Percentiles rank a stretch among this genome's conserved stretches.
Conservation (phyloP, 1,140 invertebrate genomes). For the Listronotus bonariensis region DNA sequence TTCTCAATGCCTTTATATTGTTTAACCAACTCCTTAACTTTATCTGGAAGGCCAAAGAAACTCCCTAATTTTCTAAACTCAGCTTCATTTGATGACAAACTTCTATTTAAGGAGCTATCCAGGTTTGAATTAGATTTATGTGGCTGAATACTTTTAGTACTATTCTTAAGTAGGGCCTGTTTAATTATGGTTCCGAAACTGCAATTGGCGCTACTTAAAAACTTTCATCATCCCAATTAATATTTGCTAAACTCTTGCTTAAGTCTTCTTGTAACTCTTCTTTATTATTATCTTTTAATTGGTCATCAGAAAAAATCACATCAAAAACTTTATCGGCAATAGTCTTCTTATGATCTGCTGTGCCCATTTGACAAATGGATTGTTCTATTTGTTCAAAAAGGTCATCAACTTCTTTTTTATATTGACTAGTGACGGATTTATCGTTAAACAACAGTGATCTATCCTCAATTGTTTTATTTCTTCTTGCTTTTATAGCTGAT, state of each 20-base stretch:
- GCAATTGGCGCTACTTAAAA: constrained; percentile 31
- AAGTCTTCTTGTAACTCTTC: constrained; percentile 26
- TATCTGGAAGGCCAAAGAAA: constrained; percentile 75
- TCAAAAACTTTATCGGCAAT: constrained; percentile 42
- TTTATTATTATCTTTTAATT: constrained; percentile 20
- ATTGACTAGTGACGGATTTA: constrained; percentile 32
- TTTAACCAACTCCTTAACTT: constrained; percentile 67
- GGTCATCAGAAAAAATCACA: constrained; percentile 34
- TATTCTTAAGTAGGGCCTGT: constrained; percentile 49
- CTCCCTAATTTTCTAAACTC: constrained; percentile 54
- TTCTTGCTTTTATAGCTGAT: not conserved
- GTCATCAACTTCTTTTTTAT: constrained; percentile 44
- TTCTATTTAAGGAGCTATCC: constrained; percentile 32
- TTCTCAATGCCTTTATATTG: constrained; percentile 69
- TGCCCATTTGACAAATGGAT: constrained; percentile 47
- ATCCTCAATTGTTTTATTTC: constrained; percentile 9
- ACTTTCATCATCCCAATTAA: constrained; percentile 36
- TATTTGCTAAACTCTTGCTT: constrained; percentile 19
- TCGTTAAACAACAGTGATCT: constrained; percentile 36
- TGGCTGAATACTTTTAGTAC: constrained; percentile 37
- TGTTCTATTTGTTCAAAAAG: constrained; percentile 50
- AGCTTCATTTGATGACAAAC: constrained; percentile 13
- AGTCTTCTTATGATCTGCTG: constrained; percentile 21
- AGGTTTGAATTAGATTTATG: constrained; percentile 16
- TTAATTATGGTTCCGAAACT: constrained; percentile 47